A percentile compares a stretch with the other conserved stretches of the same genome.
Evolutionary conservation across 2,113 vertebrate genomes (phyloP).

Genomic region (Malaclemys terrapin): DNA sequence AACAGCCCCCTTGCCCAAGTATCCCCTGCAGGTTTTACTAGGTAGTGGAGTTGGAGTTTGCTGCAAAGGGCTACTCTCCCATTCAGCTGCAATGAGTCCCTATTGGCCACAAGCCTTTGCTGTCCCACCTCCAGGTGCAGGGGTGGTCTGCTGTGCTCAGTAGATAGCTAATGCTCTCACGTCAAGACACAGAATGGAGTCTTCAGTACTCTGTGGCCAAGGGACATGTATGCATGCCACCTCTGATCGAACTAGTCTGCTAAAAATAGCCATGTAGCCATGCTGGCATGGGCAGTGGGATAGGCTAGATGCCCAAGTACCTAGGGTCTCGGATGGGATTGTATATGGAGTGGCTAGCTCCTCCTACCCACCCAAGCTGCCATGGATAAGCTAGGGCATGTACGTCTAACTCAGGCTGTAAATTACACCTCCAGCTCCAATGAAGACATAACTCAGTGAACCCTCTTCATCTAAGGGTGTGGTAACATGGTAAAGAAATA

Average conservation of each 20-base stretch:
- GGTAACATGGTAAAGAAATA: neutral
- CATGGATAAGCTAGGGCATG: too few species aligned
- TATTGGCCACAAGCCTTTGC: neutral
- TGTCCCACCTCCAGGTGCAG: neutral
- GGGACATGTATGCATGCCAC: neutral
- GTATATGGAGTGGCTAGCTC: too few species aligned
- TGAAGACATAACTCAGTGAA: too few species aligned
- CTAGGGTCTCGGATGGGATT: too few species aligned
- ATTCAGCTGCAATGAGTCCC: neutral
- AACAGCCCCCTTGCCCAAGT: neutral
- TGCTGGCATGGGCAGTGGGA: neutral
- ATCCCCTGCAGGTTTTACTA: neutral
- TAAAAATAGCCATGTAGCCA: neutral
- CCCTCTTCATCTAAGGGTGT: neutral
- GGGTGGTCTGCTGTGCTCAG: neutral
- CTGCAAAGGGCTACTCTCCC: neutral
- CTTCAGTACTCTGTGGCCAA: neutral
- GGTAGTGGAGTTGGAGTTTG: neutral
- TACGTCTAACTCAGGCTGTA: neutral
- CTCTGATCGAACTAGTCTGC: neutral
- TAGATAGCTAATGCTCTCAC: neutral
- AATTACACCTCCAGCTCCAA: neutral
- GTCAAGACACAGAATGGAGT: neutral
- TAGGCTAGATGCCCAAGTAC: neutral
- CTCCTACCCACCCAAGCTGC: too few species aligned